Percentiles rank a stretch among this genome's conserved stretches.
phyloP scores from a whole-genome alignment of 1,140 invertebrate species.

The Octopus sinensis region DNA sequence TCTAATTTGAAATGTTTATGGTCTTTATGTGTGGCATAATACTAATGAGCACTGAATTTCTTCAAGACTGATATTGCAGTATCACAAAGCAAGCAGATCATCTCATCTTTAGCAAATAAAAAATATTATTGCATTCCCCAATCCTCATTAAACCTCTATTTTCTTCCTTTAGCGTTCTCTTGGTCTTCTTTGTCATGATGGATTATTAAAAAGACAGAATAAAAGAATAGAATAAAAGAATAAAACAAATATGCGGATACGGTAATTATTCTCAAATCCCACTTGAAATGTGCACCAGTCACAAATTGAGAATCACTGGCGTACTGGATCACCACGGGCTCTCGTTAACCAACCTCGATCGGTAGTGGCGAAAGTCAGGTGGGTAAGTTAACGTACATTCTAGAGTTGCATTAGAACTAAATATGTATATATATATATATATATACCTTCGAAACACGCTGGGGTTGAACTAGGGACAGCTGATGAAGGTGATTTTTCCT shows the following conservation, averaged over 20 bases:
- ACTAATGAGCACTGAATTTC: not conserved
- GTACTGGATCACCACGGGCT: too few species aligned
- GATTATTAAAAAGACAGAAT: not conserved
- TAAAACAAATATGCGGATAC: not conserved
- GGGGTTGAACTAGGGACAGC: too few species aligned
- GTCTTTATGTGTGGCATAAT: not conserved
- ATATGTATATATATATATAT: too few species aligned
- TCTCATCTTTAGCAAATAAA: not conserved
- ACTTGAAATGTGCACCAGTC: not conserved
- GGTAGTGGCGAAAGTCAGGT: too few species aligned
- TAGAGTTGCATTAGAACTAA: too few species aligned
- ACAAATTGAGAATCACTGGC: not conserved
- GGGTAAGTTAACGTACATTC: too few species aligned
- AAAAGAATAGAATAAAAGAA: not conserved
- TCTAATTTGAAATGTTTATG: slow-evolving; percentile 1
- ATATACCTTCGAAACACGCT: too few species aligned
- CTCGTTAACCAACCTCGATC: too few species aligned
- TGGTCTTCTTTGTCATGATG: not conserved
- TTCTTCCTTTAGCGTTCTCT: slow-evolving; percentile 11
- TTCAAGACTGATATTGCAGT: not conserved
- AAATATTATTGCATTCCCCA: not conserved
- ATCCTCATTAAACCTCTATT: slow-evolving; percentile 10
- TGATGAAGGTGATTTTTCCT: too few species aligned
- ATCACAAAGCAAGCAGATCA: slow-evolving; percentile 14
- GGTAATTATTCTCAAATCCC: not conserved